These are phyloP conservation scores for Lates japonicus DNA, from an alignment of 2,797 vertebrate species.

Conservation along the genomic window DNA sequence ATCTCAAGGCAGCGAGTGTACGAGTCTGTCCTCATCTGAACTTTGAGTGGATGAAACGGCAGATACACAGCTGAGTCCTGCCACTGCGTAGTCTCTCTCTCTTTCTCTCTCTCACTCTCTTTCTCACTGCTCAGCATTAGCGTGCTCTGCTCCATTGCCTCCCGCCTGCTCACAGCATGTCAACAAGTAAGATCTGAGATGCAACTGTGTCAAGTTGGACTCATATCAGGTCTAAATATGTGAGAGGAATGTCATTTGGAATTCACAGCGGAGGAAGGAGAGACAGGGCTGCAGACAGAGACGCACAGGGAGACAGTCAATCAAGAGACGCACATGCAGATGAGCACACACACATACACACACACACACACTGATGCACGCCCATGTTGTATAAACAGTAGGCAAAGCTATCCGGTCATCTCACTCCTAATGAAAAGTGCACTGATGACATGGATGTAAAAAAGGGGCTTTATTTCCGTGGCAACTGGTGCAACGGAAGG, in stretches of 20 bases:
- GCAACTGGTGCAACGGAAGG: conserved; percentile 63
- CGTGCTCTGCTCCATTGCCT: conserved; percentile 68
- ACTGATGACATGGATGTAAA: conserved; percentile 66
- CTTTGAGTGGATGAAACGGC: conserved; percentile 73
- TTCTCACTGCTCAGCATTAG: conserved; percentile 60
- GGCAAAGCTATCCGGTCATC: conserved; percentile 51
- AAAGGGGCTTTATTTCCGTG: conserved; percentile 73
- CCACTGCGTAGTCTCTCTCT: conserved; percentile 52
- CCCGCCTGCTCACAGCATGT: conserved; percentile 77
- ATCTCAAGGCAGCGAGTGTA: conserved; percentile 75
- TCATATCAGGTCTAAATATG: conserved; percentile 65
- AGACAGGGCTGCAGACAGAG: conserved; percentile 25
- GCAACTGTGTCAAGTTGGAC: conserved; percentile 66
- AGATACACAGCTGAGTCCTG: conserved; percentile 72
- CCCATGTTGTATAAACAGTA: conserved; percentile 62
- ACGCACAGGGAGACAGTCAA: conserved; percentile 13
- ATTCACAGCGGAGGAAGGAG: conserved; percentile 43
- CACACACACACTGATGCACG: conserved; percentile 31
- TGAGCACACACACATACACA: neutral
- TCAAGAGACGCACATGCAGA: conserved; percentile 21
- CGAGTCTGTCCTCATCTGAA: conserved; percentile 79
- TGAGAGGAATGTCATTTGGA: conserved; percentile 66
- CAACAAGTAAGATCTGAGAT: conserved; percentile 74
- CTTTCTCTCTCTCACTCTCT: conserved; percentile 29
- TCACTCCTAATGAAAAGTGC: conserved; percentile 70